A percentile compares a stretch with the other conserved stretches of the same genome.
Evolutionary conservation across 1,140 invertebrate species (phyloP).

Genomic region (Drosophila ercepeae): DNA sequence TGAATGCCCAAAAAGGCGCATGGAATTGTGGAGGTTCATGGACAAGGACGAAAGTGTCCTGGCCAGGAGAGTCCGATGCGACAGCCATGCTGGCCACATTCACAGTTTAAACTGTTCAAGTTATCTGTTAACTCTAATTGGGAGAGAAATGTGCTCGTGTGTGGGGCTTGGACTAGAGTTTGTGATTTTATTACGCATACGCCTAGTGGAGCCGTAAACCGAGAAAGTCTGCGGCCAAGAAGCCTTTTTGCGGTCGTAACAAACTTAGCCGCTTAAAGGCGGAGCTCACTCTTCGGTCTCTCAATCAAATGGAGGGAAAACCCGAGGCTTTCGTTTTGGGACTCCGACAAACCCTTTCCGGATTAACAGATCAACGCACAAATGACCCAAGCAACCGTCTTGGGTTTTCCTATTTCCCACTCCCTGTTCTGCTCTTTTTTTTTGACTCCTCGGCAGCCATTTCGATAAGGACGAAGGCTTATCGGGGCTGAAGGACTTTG

Average conservation of each 20-base stretch:
- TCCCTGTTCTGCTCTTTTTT: not conserved
- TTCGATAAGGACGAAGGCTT: conserved; percentile 64
- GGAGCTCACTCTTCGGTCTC: conserved; percentile 25
- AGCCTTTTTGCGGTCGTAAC: conserved; percentile 15
- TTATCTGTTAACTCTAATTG: conserved; percentile 50
- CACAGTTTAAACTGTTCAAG: conserved; percentile 33
- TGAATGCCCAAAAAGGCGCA: conserved; percentile 75
- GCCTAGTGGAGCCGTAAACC: conserved; percentile 25
- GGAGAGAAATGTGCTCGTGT: conserved; percentile 29
- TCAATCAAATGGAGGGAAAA: conserved; percentile 53
- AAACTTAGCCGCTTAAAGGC: conserved; percentile 41
- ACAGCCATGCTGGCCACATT: conserved; percentile 11
- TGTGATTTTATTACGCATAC: conserved; percentile 56
- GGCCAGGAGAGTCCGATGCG: conserved; percentile 9
- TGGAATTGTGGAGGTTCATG: conserved; percentile 62
- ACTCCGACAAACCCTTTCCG: conserved; percentile 55
- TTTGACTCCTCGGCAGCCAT: conserved; percentile 19
- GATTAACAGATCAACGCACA: conserved; percentile 75
- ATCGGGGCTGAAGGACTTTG: conserved; percentile 62
- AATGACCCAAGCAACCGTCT: conserved; percentile 55
- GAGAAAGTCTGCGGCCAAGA: conserved; percentile 10
- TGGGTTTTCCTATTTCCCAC: conserved; percentile 29
- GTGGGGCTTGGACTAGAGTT: conserved; percentile 28
- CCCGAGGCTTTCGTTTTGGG: conserved; percentile 29
- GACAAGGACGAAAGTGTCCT: conserved; percentile 35